phyloP scores from a whole-genome alignment of 2,888 invertebrate genomes.

The Pantelozetes paolii region DNA sequence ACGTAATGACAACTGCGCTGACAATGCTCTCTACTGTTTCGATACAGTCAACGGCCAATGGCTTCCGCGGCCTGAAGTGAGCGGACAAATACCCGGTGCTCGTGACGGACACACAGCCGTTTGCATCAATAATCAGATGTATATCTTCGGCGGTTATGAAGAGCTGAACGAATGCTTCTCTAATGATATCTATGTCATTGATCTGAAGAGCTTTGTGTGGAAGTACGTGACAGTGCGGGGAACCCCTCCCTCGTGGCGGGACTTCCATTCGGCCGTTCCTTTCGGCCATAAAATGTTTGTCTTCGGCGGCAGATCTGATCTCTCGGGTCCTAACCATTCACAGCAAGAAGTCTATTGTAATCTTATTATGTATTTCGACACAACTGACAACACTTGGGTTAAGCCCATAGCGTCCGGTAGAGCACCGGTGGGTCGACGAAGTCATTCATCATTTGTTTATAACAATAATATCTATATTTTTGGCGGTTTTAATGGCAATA shows the following conservation, averaged over 20 bases:
- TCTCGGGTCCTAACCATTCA: constrained; percentile 61
- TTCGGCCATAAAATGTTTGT: constrained; percentile 75
- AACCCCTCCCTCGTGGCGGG: constrained; percentile 66
- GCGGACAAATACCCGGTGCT: constrained; percentile 70
- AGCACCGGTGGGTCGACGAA: constrained; percentile 72
- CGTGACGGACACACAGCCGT: constrained; percentile 90
- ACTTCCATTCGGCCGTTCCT: constrained; percentile 81
- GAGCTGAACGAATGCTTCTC: constrained; percentile 75
- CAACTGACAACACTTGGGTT: constrained; percentile 66
- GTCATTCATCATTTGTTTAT: constrained; percentile 82
- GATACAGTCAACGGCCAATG: constrained; percentile 60
- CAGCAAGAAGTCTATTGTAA: constrained; percentile 72
- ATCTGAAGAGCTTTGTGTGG: constrained; percentile 71
- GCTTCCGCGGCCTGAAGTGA: constrained; percentile 50
- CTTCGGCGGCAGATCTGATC: constrained; percentile 81
- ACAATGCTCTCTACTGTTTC: constrained; percentile 74
- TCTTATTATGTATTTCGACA: constrained; percentile 65
- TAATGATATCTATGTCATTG: constrained; percentile 69
- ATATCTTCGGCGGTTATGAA: constrained; percentile 85
- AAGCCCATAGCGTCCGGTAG: constrained; percentile 60
- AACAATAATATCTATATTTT: constrained; percentile 75
- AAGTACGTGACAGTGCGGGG: constrained; percentile 56
- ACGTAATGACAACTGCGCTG: constrained; percentile 75
- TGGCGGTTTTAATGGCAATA: constrained; percentile 78
- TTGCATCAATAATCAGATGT: constrained; percentile 72